These are phyloP conservation scores for Tupaia tana DNA, from an alignment of 2,113 vertebrate genomes.

Conservation along the genomic window DNA sequence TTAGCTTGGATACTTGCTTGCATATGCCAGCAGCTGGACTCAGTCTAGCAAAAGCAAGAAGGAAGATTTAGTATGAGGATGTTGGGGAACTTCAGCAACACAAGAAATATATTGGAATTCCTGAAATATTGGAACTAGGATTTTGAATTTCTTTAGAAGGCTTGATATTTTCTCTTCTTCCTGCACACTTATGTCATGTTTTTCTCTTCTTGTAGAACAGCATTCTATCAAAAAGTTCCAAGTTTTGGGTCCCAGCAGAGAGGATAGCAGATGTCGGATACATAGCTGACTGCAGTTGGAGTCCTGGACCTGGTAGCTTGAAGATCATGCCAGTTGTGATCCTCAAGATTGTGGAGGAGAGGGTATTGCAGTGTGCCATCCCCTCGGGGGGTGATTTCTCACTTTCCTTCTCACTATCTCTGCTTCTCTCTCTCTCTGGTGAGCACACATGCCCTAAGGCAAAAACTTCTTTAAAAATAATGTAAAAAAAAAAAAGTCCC, in stretches of 20 bases:
- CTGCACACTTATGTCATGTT: neutral
- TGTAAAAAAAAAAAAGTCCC: neutral
- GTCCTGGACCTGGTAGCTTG: too few species aligned
- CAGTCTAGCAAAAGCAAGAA: neutral
- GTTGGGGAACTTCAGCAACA: neutral
- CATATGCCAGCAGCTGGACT: neutral
- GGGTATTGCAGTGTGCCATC: too few species aligned
- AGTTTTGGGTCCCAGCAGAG: neutral
- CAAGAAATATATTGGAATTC: neutral
- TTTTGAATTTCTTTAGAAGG: neutral
- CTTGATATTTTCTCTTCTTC: neutral
- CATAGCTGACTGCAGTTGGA: too few species aligned
- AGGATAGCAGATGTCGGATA: too few species aligned
- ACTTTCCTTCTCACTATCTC: too few species aligned
- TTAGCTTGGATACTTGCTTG: neutral
- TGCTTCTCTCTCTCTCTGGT: too few species aligned
- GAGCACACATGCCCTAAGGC: too few species aligned
- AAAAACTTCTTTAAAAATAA: too few species aligned
- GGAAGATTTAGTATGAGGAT: neutral
- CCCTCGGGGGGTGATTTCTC: too few species aligned
- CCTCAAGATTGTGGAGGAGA: too few species aligned
- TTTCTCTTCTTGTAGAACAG: neutral
- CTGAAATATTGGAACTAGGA: neutral
- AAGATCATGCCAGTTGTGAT: too few species aligned
- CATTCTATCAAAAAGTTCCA: neutral